A percentile compares a stretch with the other conserved stretches of the same genome.
Conservation (phyloP, 2,888 invertebrate genomes). For the Tromatobia lineatoria region DNA sequence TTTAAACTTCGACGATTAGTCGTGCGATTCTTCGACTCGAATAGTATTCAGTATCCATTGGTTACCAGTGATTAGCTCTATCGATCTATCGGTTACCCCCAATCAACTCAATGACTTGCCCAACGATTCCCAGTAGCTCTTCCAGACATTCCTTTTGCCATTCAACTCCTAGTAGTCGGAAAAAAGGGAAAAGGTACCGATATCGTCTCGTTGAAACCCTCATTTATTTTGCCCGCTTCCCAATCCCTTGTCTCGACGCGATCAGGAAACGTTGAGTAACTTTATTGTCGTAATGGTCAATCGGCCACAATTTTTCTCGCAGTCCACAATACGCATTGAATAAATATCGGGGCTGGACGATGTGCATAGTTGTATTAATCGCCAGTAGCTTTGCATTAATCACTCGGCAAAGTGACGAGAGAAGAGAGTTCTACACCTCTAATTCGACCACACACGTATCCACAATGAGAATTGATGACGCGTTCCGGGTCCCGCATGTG, state of each 20-base stretch:
- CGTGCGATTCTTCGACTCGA: conserved; percentile 26
- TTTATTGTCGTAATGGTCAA: conserved; percentile 29
- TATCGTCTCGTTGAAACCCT: conserved; percentile 24
- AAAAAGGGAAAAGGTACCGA: conserved; percentile 1
- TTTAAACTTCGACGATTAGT: conserved; percentile 62
- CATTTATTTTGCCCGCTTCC: conserved; percentile 43
- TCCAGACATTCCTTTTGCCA: conserved; percentile 14
- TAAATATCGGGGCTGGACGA: conserved; percentile 21
- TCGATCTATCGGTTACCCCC: conserved; percentile 48
- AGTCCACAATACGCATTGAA: conserved; percentile 33
- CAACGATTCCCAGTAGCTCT: conserved; percentile 29
- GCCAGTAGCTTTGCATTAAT: conserved; percentile 77
- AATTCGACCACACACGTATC: conserved; percentile 78
- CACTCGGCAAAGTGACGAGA: conserved; percentile 68
- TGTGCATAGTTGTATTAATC: conserved; percentile 59
- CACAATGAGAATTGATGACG: conserved; percentile 83
- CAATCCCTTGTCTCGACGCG: conserved; percentile 44
- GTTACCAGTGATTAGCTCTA: conserved; percentile 45
- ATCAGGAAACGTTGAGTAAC: conserved; percentile 17
- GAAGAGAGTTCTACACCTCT: conserved; percentile 76
- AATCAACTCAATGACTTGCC: conserved; percentile 52
- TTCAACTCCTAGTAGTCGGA: not conserved
- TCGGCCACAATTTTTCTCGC: conserved; percentile 25
- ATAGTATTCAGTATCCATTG: not conserved
- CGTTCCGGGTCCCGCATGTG: conserved; percentile 76